Conservation (phyloP, 2,888 invertebrate genomes). For the Byasa hedistus region DNA sequence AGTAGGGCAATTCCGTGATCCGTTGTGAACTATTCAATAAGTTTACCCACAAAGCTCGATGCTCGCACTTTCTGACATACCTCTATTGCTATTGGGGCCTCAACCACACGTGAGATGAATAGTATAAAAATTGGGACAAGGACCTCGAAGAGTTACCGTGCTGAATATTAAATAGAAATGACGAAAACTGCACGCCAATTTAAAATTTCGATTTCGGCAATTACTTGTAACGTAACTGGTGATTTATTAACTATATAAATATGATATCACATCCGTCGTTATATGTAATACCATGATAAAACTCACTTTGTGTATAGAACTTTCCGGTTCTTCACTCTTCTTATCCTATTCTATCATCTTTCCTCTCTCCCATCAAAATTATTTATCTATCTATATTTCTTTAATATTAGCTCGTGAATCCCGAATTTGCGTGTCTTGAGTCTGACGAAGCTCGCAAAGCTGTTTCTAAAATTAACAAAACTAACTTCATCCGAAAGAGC, state of each 20-base stretch:
- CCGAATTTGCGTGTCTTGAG: too few relatives aligned
- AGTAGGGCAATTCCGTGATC: conserved; percentile 53
- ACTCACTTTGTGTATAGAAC: too few relatives aligned
- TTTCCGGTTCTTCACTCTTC: too few relatives aligned
- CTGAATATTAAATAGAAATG: conserved; percentile 24
- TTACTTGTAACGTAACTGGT: conserved; percentile 12
- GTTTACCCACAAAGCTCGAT: conserved; percentile 43
- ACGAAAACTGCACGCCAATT: conserved; percentile 21
- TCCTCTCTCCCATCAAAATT: too few relatives aligned
- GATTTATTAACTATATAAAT: background rate
- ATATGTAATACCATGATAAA: too few relatives aligned
- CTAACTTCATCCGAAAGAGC: too few relatives aligned
- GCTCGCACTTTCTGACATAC: conserved; percentile 41
- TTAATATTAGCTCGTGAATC: too few relatives aligned
- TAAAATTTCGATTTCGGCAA: conserved; percentile 18
- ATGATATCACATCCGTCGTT: too few relatives aligned
- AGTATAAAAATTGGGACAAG: conserved; percentile 42
- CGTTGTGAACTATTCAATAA: conserved; percentile 46
- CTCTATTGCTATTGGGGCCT: conserved; percentile 55
- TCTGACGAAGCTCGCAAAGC: too few relatives aligned
- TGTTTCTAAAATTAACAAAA: too few relatives aligned
- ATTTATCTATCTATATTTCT: too few relatives aligned
- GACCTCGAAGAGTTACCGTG: conserved; percentile 46
- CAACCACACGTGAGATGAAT: conserved; percentile 59
- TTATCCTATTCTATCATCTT: too few relatives aligned